Base-by-base conservation (phyloP, 64 coral and sea anemone species). In the Porites lutea region DNA sequence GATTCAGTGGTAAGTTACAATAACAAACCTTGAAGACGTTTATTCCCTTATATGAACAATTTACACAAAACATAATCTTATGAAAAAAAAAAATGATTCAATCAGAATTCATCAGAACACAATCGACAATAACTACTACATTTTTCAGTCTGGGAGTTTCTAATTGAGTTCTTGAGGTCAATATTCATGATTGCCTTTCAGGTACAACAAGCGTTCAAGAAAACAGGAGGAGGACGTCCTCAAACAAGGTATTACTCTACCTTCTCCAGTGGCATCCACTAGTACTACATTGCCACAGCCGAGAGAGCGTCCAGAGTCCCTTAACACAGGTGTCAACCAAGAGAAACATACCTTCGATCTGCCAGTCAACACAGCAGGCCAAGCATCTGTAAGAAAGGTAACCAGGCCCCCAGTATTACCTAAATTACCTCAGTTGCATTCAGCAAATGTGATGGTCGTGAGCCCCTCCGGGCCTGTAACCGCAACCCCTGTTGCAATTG, bases 291-390 rank as follows among this genome's bases (percentile, higher is more conserved):
- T 70, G 27, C 89, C 75, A 44, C 62, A 45, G 73, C 65, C 82
- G 0, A 48, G 16, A 19, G 16, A 5, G n/a, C n/a, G n/a, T 54
- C 4, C 9, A 54, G 9, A 54, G 9, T 54, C 9, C 52, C 4
- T 54, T 54, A 54, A 54, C 9, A 54, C n/a, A n/a, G n/a, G 27
- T 37, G 27, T 37, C 27, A 37, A 37, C 27, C 27, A 37, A 37
- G 27, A 37, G 27, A 37, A 37, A 37, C 27, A 37, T 37, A 37
- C 27, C 27, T 94, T 70, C n/a, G n/a, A n/a, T n/a, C n/a, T n/a
- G n/a, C n/a, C n/a, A n/a, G n/a, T n/a, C 37, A 94, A 94, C 78
- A 94, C 91, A 12, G 86, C 86, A 75, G 86, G 68, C 52, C 78
- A 89, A 80, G 47, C 87, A 3, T 2, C 11, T 15, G 55, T 87